Base-by-base conservation (phyloP, 2,888 invertebrate genomes). In the Ganaspis brasiliensis region DNA sequence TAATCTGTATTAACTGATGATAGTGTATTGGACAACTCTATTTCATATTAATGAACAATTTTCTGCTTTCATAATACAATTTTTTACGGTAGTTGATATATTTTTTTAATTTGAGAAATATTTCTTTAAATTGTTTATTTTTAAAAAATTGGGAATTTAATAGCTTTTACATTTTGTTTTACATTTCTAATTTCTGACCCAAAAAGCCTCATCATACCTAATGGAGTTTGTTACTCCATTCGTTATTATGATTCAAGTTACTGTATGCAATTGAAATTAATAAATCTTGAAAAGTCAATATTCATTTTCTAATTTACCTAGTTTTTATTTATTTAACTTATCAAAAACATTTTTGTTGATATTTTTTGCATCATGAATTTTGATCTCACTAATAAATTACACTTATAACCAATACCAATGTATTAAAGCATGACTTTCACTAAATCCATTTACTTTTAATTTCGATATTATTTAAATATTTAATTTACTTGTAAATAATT, bases 121-220 rank as follows among this genome's bases (percentile, higher is more conserved):
- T 45, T 24, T 6, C 8, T 8, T n/a, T 21, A 6, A 31, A 4
- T 67, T 16, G 16, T 12, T 45, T 9, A n/a, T 45, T 24, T 16
- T 9, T 31, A 16, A 45, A 45, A 40, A 67, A 9, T 24, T n/a
- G 21, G n/a, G n/a, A 21, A 26, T 24, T 26, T 3, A 24, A 14
- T n/a, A 19, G 3, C 24, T 24, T 40, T 40, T 24, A 9, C 10
- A n/a, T 45, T 45, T 40, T 6, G 19, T 19, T 40, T 40, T 40
- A 40, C 19, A 63, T 40, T 67, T 40, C n/a, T 8, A 67, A 24
- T 45, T 67, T 67, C 45, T 67, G 67, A 67, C 67, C 67, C 67
- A 45, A 67, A 67, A 67, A 45, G 45, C 40, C 67, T 26, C 40
- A 59, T 59, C 59, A 67, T 45, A 40, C n/a, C 14, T 45, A 67